phyloP scores from a whole-genome alignment of 35 echinoderm and acorn worm genomes.

The Ophioderma brevispina region DNA sequence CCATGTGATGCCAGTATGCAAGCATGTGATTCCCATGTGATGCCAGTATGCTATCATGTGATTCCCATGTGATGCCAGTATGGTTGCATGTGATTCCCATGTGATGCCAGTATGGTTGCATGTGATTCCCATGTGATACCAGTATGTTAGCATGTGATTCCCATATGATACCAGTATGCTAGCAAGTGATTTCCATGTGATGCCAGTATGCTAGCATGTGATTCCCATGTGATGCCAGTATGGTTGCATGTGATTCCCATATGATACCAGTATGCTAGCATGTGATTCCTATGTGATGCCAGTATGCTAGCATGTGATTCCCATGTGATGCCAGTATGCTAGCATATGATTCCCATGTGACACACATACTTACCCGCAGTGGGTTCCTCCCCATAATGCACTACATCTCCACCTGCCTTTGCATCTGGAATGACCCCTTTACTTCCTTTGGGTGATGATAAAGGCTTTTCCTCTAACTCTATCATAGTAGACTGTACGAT shows the following conservation, averaged over 20 bases:
- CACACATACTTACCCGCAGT: conserved; percentile 66
- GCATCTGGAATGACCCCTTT: background rate
- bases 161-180: background rate
- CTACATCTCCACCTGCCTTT: conserved; percentile 49
- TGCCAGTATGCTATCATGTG: too few relatives aligned
- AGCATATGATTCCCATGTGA: background rate
- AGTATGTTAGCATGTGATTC: background rate
- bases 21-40: too few relatives aligned
- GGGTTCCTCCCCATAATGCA: conserved; percentile 83
- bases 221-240: too few relatives aligned
- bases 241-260: too few relatives aligned
- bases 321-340: too few relatives aligned
- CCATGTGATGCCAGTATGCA: too few relatives aligned
- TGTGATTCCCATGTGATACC: background rate
- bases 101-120: too few relatives aligned
- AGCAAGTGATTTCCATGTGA: background rate
- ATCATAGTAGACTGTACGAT: conserved; percentile 61
- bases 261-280: too few relatives aligned
- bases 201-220: background rate
- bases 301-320: too few relatives aligned
- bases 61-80: too few relatives aligned
- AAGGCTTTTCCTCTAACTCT: conserved; percentile 55
- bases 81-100: too few relatives aligned
- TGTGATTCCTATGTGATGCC: too few relatives aligned
- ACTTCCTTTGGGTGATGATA: conserved; percentile 22